phyloP scores from a whole-genome alignment of 2,888 invertebrate genomes.

The Atherix ibis region DNA sequence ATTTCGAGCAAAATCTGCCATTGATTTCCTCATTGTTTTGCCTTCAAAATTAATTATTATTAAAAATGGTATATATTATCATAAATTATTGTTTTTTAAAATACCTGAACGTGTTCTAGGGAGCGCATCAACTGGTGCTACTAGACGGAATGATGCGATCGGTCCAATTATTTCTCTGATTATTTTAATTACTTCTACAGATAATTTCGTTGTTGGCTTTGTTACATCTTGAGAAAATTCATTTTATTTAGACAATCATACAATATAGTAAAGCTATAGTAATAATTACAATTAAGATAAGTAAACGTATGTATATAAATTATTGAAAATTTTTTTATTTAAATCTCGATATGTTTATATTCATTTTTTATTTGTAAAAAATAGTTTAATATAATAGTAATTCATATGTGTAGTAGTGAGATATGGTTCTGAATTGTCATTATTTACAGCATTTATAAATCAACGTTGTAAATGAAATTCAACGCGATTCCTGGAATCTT shows the following conservation, averaged over 20 bases:
- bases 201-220: slow-evolving; percentile 21
- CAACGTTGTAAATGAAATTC: too few relatives aligned
- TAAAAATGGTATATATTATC: background rate
- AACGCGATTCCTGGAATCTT: too few relatives aligned
- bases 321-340: background rate
- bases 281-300: too few relatives aligned
- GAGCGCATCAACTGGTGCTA: slow-evolving; percentile 60
- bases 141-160: slow-evolving; percentile 73
- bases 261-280: too few relatives aligned
- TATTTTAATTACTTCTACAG: slow-evolving; percentile 28
- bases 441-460: too few relatives aligned
- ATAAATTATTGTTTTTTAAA: background rate
- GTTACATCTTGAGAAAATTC: slow-evolving; percentile 8
- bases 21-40: slow-evolving; percentile 55
- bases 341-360: background rate
- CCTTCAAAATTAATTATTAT: slow-evolving; percentile 9
- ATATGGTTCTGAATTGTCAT: too few relatives aligned
- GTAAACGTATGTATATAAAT: too few relatives aligned
- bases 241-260: too few relatives aligned
- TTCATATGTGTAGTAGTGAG: too few relatives aligned
- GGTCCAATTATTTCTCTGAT: slow-evolving; percentile 39
- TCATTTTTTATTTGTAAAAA: background rate
- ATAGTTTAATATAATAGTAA: too few relatives aligned
- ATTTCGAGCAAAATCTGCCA: slow-evolving; percentile 69
- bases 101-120: slow-evolving; percentile 79